These are phyloP conservation scores for Hypothenemus hampei DNA, from an alignment of 1,140 invertebrate genomes.

Conservation along the genomic window DNA sequence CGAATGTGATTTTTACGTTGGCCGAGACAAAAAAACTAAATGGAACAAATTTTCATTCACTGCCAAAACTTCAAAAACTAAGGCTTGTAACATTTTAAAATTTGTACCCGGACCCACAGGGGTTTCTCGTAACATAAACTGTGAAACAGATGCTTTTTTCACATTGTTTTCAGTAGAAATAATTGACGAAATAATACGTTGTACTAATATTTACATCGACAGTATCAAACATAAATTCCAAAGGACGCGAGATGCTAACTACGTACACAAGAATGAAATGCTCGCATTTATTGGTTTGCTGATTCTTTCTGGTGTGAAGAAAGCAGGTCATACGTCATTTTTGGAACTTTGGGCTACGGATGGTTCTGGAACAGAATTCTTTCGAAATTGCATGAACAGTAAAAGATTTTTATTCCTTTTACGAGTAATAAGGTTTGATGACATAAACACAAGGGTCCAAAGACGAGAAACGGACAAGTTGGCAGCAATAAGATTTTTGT, in stretches of 20 bases:
- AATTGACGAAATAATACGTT: neutral
- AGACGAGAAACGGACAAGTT: constrained; percentile 31
- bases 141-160: too few species aligned
- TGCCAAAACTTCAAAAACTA: too few species aligned
- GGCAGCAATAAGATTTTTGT: constrained; percentile 19
- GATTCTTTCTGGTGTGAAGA: too few species aligned
- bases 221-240: neutral
- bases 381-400: constrained; percentile 47
- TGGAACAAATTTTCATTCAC: neutral
- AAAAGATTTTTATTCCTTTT: constrained; percentile 50
- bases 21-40: neutral
- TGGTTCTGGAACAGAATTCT: constrained; percentile 45
- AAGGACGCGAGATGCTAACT: neutral
- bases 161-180: neutral
- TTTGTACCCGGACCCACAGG: too few species aligned
- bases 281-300: neutral
- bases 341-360: neutral
- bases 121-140: too few species aligned
- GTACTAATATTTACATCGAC: neutral
- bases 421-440: constrained; percentile 48
- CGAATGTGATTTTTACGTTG: neutral
- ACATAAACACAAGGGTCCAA: constrained; percentile 37
- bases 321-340: too few species aligned
- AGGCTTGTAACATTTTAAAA: too few species aligned
- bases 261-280: neutral